Evolutionary conservation across 2,888 invertebrate genomes (phyloP).

Genomic region (Acleris laterana): DNA sequence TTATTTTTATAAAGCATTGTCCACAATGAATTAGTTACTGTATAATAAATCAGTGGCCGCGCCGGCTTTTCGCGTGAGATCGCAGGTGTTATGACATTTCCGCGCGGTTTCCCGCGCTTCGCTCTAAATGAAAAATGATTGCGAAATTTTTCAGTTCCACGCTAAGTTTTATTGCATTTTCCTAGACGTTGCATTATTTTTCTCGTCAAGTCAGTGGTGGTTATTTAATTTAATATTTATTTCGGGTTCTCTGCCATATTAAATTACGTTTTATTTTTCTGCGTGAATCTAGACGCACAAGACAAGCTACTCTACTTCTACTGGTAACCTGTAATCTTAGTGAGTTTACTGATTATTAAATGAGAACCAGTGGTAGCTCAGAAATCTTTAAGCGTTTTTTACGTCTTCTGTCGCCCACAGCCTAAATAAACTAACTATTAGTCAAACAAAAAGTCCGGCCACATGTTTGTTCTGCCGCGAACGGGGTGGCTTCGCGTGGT

Average conservation of each 20-base stretch:
- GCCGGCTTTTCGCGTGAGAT: conserved; percentile 5
- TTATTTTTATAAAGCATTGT: not conserved
- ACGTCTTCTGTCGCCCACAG: conserved; percentile 63
- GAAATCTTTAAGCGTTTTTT: conserved; percentile 48
- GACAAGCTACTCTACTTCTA: too few species aligned
- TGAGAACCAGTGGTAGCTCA: conserved; percentile 26
- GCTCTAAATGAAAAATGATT: conserved; percentile 4
- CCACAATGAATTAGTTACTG: not conserved
- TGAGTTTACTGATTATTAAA: conserved; percentile 5
- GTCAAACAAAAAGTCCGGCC: conserved; percentile 42
- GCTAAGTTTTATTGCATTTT: conserved; percentile 9
- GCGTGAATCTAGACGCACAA: too few species aligned
- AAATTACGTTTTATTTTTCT: too few species aligned
- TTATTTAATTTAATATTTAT: too few species aligned
- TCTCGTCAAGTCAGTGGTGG: too few species aligned
- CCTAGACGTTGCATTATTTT: not conserved
- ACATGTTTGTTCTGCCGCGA: conserved; percentile 68
- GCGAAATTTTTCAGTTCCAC: conserved; percentile 3
- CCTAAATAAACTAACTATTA: conserved; percentile 47
- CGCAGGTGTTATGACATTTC: conserved; percentile 12
- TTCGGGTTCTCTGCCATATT: too few species aligned
- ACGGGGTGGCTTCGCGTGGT: conserved; percentile 42
- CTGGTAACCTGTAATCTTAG: not conserved
- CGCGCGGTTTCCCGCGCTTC: not conserved
- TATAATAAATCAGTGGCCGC: conserved; percentile 8